Evolutionary conservation across 2,888 invertebrate species (phyloP).

Genomic region (Cataglyphis albicans): DNA sequence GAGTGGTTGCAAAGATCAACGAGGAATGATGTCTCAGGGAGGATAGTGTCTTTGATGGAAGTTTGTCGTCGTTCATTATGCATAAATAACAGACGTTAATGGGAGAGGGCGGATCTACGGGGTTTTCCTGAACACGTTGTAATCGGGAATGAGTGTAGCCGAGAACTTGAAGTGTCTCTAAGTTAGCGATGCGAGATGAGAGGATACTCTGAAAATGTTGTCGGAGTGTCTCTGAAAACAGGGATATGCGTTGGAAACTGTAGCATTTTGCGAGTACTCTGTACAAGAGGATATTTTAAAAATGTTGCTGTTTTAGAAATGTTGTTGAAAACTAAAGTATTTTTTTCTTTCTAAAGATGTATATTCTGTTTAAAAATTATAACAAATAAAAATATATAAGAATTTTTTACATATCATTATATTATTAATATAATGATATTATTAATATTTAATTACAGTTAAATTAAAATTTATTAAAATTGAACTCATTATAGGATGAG

Average conservation of each 20-base stretch:
- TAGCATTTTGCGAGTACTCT: background rate
- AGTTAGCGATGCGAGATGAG: constrained; percentile 30
- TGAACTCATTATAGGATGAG: background rate
- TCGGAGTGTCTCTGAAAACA: background rate
- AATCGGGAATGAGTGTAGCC: constrained; percentile 48
- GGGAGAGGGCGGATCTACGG: constrained; percentile 29
- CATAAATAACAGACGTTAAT: constrained; percentile 54
- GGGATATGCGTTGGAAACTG: background rate
- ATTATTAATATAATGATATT: background rate
- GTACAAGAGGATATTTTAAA: background rate
- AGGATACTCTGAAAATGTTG: constrained; percentile 36
- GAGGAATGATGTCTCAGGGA: constrained; percentile 28
- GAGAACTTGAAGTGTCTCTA: constrained; percentile 45
- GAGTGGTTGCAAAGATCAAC: constrained; percentile 11
- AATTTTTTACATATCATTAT: too few relatives aligned
- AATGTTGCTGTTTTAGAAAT: background rate
- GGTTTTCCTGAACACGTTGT: constrained; percentile 25
- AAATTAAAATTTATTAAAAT: constrained; percentile 8
- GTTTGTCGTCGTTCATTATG: constrained; percentile 53
- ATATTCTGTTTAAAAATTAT: background rate
- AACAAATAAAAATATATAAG: background rate
- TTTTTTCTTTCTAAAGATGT: background rate
- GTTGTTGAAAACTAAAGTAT: background rate
- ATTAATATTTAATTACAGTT: background rate
- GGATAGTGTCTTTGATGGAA: constrained; percentile 40